phyloP scores from a whole-genome alignment of 1,140 invertebrate genomes.

The Zaprionus lachaisei region DNA sequence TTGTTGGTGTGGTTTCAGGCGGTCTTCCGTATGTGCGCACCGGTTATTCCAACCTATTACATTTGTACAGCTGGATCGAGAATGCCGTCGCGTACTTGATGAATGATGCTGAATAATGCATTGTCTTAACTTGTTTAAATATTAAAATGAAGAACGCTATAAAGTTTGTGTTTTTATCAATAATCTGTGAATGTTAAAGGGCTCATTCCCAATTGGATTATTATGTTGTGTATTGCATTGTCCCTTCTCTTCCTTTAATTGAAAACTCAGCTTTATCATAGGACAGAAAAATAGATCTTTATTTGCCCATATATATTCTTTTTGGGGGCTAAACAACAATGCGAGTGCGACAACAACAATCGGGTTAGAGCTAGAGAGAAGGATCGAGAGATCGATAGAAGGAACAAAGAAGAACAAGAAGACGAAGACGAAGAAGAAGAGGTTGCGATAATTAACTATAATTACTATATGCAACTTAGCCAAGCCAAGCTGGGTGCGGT shows the following conservation, averaged over 20 bases:
- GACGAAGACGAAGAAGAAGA: neutral
- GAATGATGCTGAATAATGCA: no score
- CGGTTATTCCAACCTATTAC: no score
- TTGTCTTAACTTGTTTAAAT: no score
- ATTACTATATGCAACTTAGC: slow-evolving; percentile 1
- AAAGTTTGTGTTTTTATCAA: no score
- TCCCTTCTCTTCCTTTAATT: neutral
- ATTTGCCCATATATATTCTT: slow-evolving; percentile 32
- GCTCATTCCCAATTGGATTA: no score
- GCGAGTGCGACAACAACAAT: slow-evolving; percentile 50
- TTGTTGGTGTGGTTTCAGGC: neutral
- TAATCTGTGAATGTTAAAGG: no score
- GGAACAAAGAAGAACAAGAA: neutral
- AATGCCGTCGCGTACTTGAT: no score
- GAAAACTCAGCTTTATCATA: slow-evolving; percentile 1
- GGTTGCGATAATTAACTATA: neutral
- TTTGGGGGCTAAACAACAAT: slow-evolving; percentile 59
- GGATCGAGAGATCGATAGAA: slow-evolving; percentile 1
- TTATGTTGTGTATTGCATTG: no score
- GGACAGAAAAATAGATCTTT: slow-evolving; percentile 64
- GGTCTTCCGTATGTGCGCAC: no score
- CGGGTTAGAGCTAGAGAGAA: slow-evolving; percentile 34
- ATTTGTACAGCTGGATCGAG: no score
- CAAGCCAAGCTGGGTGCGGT: neutral
- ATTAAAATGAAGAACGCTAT: no score